Evolutionary conservation across 2,797 vertebrate genomes (phyloP), one percentile per base, ranked within the genome.

Genomic region (Microcaecilia unicolor): DNA sequence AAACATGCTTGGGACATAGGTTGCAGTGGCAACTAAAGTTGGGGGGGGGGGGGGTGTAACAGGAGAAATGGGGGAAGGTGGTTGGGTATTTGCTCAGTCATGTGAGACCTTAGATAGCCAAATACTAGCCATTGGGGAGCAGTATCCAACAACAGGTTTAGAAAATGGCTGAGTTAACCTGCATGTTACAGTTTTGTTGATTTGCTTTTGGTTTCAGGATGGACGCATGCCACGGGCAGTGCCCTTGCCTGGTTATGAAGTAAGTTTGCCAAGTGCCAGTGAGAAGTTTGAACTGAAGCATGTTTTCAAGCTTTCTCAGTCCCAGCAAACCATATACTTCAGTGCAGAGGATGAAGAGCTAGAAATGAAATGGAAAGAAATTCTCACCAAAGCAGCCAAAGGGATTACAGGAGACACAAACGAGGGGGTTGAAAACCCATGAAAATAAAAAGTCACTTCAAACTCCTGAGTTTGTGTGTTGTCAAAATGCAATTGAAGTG

Each of bases 321-420:
- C 73, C 45, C 87, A 89, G 58, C 86, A 88, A 53, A 75, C 67
- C 34, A 60, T 90, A 11, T 84, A 86, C 61, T 70, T 95, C 66
- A 82, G 84, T 24, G 71, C 81, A 4, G 72, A 80, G 12, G 86
- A 93, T 9, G 68, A 75, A 17, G 86, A 93, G 32, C 56, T 85
- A 29, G 84, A 82, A 54, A 52, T 61, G 51, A 86, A 73, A 60
- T 97, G 91, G 91, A 58, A 83, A 68, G 84, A 86, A 29, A 34
- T 85, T 41, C 85, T 93, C 58, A 78, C 67, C 36, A 75, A 59
- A 48, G 83, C 85, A 4, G 57, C 75, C 31, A 71, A 46, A 15
- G 78, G 83, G 21, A 81, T 85, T 27, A 34, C 19, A 1, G 49
- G 73, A 29, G 48, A 53, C 26, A 53, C 71, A 14, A 59, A 65